Evolutionary conservation across 2,113 vertebrate genomes (phyloP).

Genomic region (Smithornis capensis): DNA sequence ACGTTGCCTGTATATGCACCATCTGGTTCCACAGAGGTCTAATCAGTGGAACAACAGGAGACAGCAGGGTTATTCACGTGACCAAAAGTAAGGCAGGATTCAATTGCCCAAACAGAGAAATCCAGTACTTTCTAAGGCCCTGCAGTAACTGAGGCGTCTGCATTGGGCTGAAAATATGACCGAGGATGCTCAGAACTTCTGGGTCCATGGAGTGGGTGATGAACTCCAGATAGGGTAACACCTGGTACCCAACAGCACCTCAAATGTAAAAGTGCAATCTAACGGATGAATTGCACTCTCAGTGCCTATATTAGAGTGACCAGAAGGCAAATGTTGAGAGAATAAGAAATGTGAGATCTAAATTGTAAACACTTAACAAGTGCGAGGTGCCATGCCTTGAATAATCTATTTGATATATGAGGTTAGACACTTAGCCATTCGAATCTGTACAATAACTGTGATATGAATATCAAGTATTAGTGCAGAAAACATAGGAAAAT

Average conservation of each 20-base stretch:
- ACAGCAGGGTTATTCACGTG: background rate
- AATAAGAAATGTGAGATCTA: background rate
- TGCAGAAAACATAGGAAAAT: background rate
- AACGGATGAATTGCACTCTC: background rate
- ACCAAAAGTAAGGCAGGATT: background rate
- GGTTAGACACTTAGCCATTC: background rate
- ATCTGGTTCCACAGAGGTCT: background rate
- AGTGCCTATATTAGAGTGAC: background rate
- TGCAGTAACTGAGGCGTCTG: background rate
- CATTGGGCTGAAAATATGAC: background rate
- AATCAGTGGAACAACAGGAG: background rate
- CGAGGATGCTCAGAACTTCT: background rate
- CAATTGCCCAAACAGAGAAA: background rate
- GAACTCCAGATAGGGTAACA: background rate
- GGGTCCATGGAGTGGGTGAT: background rate
- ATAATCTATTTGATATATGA: background rate
- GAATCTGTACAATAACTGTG: background rate
- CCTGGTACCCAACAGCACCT: background rate
- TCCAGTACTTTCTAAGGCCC: background rate
- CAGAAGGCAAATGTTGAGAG: background rate
- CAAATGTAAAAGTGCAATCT: background rate
- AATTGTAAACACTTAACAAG: background rate
- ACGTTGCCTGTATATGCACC: background rate
- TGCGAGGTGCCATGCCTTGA: background rate
- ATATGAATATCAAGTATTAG: background rate